Evolutionary conservation across 1,140 invertebrate species (phyloP), one percentile per base, ranked within the genome.

Genomic region (Lerema accius): DNA sequence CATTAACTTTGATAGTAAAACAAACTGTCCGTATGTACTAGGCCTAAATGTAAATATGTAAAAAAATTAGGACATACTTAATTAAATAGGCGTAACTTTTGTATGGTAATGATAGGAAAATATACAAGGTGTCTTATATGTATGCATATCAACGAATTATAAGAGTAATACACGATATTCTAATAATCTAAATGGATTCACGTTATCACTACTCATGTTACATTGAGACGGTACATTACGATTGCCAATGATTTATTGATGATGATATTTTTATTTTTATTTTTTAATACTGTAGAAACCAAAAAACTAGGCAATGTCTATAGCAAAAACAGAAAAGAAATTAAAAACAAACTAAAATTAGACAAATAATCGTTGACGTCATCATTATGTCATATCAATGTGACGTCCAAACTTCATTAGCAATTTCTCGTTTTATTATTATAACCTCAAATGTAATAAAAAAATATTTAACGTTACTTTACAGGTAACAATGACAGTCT

Each of bases 71-170:
- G 13, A 9, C 42, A 61, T 28, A 53, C 45, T 42, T 51, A 62
- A 61, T 50, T 19, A 13, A 7, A 46, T 59, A 46, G 43, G 4
- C 3, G 40, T 59, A 66, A 45, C 49, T 68, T 68, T 71, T 74
- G 51, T 74, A 72, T 69, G 59, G 43, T 67, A 69, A 67, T 63
- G 19, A 67, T 65, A 68, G 61, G 65, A 69, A 67, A 83, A 74
- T 82, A 73, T 88, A 87, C 85, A 87, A 87, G 81, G 87, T 90
- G 87, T 90, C 87, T 87, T 90, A 88, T 76, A 78, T 86, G 80
- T 87, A 89, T 90, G 87, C 87, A 90, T 90, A 90, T 90, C 87
- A 90, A 90, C 85, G 85, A 90, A 87, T 80, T 76, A 72, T 86
- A 82, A 79, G 71, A 77, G 69, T 59, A 59, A 59, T 45, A 43